A percentile compares a stretch with the other conserved stretches of the same genome.
Conservation (phyloP, 2,888 invertebrate genomes). For the Eristalis tenax region DNA sequence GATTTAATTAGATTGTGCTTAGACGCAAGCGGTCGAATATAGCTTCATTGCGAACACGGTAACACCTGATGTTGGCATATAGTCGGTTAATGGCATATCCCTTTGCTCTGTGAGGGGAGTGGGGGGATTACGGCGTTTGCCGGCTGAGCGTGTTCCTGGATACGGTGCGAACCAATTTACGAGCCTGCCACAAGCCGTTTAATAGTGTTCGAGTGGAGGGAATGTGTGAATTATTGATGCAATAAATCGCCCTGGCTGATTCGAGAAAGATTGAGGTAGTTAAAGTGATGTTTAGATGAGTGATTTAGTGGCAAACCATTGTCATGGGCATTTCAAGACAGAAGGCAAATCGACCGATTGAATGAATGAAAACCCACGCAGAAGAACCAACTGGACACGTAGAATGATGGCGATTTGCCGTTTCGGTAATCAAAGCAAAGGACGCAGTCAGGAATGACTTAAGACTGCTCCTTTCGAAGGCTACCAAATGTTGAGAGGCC, state of each 20-base stretch:
- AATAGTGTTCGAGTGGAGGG: conserved; percentile 9
- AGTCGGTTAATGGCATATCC: conserved; percentile 46
- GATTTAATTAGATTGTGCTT: conserved; percentile 48
- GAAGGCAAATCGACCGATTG: no score
- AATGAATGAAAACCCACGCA: no score
- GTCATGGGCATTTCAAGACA: background rate
- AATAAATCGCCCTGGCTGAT: conserved; percentile 3
- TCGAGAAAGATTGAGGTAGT: background rate
- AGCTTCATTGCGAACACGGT: conserved; percentile 9
- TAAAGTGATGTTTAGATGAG: background rate
- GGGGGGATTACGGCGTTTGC: no score
- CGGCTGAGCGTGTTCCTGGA: background rate
- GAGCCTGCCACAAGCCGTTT: conserved; percentile 16
- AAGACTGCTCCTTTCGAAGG: no score
- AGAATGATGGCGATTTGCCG: no score
- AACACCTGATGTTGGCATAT: conserved; percentile 47
- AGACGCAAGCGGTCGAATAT: background rate
- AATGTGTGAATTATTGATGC: conserved; percentile 36
- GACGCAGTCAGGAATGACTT: no score
- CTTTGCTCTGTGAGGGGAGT: conserved; percentile 14
- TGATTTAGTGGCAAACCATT: background rate
- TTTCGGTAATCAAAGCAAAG: no score
- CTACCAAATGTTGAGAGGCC: no score
- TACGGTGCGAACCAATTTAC: conserved; percentile 15
- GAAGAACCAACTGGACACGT: no score